phyloP scores from a whole-genome alignment of 2,113 vertebrate species.

The Lichenostomus cassidix region DNA sequence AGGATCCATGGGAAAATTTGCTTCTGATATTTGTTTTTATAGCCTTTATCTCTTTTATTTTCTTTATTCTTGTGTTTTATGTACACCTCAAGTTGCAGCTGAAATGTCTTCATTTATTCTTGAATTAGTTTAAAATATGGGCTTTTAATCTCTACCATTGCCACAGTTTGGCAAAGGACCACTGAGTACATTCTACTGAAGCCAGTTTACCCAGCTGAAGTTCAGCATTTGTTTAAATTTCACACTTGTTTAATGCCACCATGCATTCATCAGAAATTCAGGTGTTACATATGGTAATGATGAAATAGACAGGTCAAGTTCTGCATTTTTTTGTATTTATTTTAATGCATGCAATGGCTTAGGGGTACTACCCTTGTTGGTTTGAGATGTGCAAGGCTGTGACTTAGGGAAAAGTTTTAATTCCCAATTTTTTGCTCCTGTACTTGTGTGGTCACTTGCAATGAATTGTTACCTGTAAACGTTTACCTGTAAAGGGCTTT shows the following conservation, averaged over 20 bases:
- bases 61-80: not conserved
- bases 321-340: not conserved
- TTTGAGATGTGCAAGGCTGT: not conserved
- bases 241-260: not conserved
- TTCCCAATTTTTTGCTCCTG: not conserved
- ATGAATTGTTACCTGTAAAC: not conserved
- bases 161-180: fast-evolving
- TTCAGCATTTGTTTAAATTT: not conserved
- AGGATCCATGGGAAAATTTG: not conserved
- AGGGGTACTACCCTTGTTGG: not conserved
- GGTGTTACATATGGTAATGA: not conserved
- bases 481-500: not conserved
- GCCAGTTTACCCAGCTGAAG: not conserved
- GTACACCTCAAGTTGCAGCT: not conserved
- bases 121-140: not conserved
- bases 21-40: not conserved
- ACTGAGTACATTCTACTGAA: not conserved
- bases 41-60: not conserved
- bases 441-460: not conserved
- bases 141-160: not conserved
- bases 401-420: not conserved
- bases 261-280: not conserved
- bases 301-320: not conserved
- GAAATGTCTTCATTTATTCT: not conserved
- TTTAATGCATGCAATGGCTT: not conserved